These are phyloP conservation scores for Ammodytes dubius DNA, from an alignment of 2,113 vertebrate species.

Conservation along the genomic window DNA sequence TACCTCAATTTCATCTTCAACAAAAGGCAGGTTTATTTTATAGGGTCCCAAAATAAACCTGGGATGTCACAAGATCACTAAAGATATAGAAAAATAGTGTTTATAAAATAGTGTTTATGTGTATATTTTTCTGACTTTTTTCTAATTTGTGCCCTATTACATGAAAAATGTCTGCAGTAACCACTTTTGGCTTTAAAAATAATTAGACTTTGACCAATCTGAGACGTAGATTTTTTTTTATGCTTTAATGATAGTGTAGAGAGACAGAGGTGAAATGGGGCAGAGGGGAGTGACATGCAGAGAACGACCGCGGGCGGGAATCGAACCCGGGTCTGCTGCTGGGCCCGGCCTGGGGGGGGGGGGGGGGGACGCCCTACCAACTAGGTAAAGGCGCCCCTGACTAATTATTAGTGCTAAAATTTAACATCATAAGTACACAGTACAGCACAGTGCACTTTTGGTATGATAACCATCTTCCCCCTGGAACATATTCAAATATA, in stretches of 20 bases:
- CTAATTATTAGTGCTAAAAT: not conserved
- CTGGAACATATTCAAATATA: slow-evolving; percentile 1
- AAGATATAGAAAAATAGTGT: too few species aligned
- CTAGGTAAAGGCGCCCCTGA: not conserved
- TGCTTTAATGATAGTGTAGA: too few species aligned
- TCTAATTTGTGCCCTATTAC: not conserved
- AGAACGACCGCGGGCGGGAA: too few species aligned
- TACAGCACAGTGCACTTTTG: not conserved
- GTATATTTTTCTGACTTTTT: not conserved
- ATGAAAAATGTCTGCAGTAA: not conserved
- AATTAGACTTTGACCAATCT: not conserved
- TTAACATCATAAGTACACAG: not conserved
- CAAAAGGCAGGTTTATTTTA: not conserved
- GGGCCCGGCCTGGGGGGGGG: too few species aligned
- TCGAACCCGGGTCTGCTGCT: too few species aligned
- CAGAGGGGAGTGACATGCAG: too few species aligned
- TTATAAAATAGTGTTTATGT: too few species aligned
- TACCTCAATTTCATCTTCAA: not conserved
- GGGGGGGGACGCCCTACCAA: too few species aligned
- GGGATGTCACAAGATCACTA: not conserved
- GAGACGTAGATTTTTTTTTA: not conserved
- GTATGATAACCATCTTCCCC: slow-evolving; percentile 8
- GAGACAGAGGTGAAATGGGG: too few species aligned
- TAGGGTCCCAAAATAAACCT: not conserved
- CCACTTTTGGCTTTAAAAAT: not conserved